phyloP scores from a whole-genome alignment of 2,888 invertebrate species.

The Vanessa cardui region DNA sequence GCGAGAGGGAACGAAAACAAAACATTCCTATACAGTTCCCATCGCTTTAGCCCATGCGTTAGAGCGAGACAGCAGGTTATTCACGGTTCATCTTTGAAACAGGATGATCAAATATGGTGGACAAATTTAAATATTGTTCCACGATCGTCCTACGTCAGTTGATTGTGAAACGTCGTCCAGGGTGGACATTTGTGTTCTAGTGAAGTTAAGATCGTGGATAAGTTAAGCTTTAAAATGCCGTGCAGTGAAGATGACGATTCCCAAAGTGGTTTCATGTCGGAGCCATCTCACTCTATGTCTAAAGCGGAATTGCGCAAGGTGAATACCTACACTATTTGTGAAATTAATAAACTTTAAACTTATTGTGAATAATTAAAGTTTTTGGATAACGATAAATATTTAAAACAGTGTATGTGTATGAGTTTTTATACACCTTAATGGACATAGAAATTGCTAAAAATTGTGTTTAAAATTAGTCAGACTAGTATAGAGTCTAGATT shows the following conservation, averaged over 20 bases:
- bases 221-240: conserved; percentile 71
- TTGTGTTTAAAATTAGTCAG: not conserved
- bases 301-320: conserved; percentile 89
- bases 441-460: not conserved
- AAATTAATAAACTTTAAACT: not conserved
- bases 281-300: conserved; percentile 83
- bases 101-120: conserved; percentile 66
- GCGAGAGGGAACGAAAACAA: conserved; percentile 78
- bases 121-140: conserved; percentile 68
- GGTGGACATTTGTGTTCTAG: conserved; percentile 44
- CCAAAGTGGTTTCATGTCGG: conserved; percentile 73
- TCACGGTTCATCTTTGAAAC: conserved; percentile 49
- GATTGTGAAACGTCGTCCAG: conserved; percentile 49
- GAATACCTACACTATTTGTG: conserved; percentile 28
- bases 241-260: conserved; percentile 85
- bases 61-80: conserved; percentile 56
- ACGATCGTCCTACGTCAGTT: conserved; percentile 54
- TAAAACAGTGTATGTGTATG: too few species aligned
- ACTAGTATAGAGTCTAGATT: not conserved
- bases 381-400: too few species aligned
- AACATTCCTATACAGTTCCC: conserved; percentile 81
- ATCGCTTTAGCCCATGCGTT: conserved; percentile 49
- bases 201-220: conserved; percentile 41
- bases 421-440: too few species aligned
- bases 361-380: too few species aligned